Conservation (phyloP, 2,797 vertebrate genomes). For the Discoglossus pictus region DNA sequence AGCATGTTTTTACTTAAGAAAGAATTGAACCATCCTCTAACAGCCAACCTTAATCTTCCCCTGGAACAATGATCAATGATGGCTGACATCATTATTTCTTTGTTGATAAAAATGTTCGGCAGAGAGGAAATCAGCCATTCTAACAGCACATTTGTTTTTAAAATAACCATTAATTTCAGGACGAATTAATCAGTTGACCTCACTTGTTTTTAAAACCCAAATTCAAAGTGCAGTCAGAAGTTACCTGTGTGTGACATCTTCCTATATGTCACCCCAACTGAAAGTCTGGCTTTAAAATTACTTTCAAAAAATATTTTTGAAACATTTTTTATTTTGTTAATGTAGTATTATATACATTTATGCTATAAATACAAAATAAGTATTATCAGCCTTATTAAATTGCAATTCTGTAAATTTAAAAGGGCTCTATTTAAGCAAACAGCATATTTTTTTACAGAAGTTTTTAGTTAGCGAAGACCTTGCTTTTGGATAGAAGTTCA, state of each 20-base stretch:
- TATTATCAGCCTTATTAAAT: no score
- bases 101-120: slow-evolving; percentile 15
- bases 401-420: no score
- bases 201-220: neutral
- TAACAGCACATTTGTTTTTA: slow-evolving; percentile 1
- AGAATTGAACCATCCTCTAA: slow-evolving; percentile 25
- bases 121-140: slow-evolving; percentile 9
- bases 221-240: neutral
- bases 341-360: no score
- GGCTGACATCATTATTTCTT: slow-evolving; percentile 14
- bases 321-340: no score
- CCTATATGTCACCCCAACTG: no score
- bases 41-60: slow-evolving; percentile 26
- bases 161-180: slow-evolving; percentile 6
- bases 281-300: no score
- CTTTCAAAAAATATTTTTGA: no score
- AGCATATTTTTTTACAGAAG: no score
- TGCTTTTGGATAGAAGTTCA: no score
- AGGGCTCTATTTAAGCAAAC: no score
- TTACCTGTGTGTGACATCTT: slow-evolving; percentile 1
- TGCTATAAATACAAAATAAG: no score
- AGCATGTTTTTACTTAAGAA: slow-evolving; percentile 25
- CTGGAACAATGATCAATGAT: slow-evolving; percentile 39
- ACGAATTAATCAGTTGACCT: slow-evolving; percentile 25
- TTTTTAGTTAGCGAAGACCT: no score